These are phyloP conservation scores for Erebia aethiops DNA, from an alignment of 2,888 invertebrate genomes.

Conservation along the genomic window DNA sequence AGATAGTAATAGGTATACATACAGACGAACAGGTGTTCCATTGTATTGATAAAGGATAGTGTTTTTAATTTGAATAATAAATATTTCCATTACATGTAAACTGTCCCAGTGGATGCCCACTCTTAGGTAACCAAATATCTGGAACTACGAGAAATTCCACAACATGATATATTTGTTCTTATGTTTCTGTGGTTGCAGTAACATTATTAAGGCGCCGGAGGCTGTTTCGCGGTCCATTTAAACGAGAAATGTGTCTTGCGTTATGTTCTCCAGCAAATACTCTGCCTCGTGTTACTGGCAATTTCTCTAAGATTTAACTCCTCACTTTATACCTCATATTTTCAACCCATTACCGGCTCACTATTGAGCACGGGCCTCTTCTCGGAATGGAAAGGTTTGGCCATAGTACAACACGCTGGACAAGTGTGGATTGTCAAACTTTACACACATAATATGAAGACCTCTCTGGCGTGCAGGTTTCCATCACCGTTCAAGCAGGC, in stretches of 20 bases:
- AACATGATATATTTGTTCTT: constrained; percentile 12
- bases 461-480: too few species aligned
- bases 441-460: too few species aligned
- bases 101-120: not conserved
- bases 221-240: constrained; percentile 16
- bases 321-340: not conserved
- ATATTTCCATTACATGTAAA: not conserved
- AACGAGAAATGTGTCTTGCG: constrained; percentile 12
- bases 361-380: too few species aligned
- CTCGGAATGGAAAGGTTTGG: too few species aligned
- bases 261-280: not conserved
- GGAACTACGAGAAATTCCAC: not conserved
- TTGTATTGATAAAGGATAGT: too few species aligned
- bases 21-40: too few species aligned
- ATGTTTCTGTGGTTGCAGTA: constrained; percentile 16
- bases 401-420: too few species aligned
- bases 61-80: not conserved
- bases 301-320: constrained; percentile 1
- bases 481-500: too few species aligned
- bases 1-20: too few species aligned
- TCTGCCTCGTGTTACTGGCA: constrained; percentile 1
- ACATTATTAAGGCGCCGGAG: constrained; percentile 13
- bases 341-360: too few species aligned
- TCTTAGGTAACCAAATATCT: not conserved
- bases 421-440: too few species aligned